These are phyloP conservation scores for Spodoptera litura DNA, from an alignment of 1,140 invertebrate species.

Conservation along the genomic window DNA sequence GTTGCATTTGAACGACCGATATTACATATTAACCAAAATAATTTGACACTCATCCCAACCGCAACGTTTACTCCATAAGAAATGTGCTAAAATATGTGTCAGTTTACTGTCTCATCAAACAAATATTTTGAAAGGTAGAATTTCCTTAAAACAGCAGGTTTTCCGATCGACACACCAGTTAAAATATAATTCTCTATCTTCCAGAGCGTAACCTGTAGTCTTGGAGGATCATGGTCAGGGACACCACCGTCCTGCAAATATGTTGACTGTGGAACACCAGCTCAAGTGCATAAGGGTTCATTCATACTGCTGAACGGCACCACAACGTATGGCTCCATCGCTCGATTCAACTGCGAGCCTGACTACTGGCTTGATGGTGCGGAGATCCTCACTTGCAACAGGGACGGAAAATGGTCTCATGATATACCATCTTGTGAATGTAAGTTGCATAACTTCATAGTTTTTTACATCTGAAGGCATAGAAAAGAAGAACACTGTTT, in stretches of 20 bases:
- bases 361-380: slow-evolving; percentile 94
- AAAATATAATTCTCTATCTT: slow-evolving; percentile 45
- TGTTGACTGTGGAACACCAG: slow-evolving; percentile 95
- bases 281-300: slow-evolving; percentile 91
- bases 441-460: slow-evolving; percentile 81
- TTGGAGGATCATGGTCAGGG: slow-evolving; percentile 93
- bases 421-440: slow-evolving; percentile 94
- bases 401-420: slow-evolving; percentile 95
- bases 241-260: slow-evolving; percentile 93
- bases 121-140: too few relatives aligned
- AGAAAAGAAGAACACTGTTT: too few relatives aligned
- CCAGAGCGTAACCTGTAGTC: slow-evolving; percentile 91
- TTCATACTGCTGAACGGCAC: slow-evolving; percentile 91
- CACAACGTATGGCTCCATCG: slow-evolving; percentile 92
- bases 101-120: too few relatives aligned
- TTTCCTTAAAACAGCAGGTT: too few relatives aligned
- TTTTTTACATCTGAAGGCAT: too few relatives aligned
- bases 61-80: background rate
- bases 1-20: too few relatives aligned
- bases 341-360: slow-evolving; percentile 92
- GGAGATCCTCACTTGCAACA: slow-evolving; percentile 89
- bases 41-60: too few relatives aligned
- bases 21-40: too few relatives aligned
- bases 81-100: background rate
- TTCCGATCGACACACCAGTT: too few relatives aligned